Conservation (phyloP, 2,888 invertebrate species). For the Thysanoteuthis rhombus region DNA sequence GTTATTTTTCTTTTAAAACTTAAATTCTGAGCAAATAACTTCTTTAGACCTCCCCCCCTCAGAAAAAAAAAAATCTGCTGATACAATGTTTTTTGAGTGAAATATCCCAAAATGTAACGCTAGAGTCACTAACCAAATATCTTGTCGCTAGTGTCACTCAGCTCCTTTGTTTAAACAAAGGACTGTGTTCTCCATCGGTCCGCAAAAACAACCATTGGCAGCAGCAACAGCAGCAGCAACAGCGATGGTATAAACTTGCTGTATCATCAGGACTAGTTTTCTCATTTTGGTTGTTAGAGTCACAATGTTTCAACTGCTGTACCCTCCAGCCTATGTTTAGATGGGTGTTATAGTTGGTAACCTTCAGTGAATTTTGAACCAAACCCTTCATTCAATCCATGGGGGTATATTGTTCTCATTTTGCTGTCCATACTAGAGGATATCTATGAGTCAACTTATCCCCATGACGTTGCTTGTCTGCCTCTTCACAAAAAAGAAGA, state of each 20-base stretch:
- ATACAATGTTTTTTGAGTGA: not conserved
- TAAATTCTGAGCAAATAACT: conserved; percentile 30
- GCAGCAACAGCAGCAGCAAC: not conserved
- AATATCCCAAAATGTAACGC: not conserved
- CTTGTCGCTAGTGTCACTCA: not conserved
- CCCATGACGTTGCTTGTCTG: too few species aligned
- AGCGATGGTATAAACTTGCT: not conserved
- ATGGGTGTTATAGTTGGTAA: too few species aligned
- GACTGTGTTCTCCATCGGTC: not conserved
- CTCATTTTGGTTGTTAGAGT: too few species aligned
- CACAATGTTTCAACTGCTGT: too few species aligned
- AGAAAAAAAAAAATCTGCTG: not conserved
- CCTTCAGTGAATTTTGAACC: too few species aligned
- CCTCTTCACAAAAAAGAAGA: too few species aligned
- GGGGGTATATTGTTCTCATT: too few species aligned
- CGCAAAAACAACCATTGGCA: not conserved
- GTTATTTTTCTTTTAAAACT: not conserved
- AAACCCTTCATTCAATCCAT: too few species aligned
- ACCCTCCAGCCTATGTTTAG: too few species aligned
- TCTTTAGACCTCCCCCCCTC: not conserved
- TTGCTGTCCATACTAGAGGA: too few species aligned
- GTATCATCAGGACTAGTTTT: too few species aligned
- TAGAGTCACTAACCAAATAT: conserved; percentile 23
- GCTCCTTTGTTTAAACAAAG: not conserved
- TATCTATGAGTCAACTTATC: too few species aligned